Evolutionary conservation across 2,797 vertebrate species (phyloP), one percentile per base, ranked within the genome.

Genomic region (Melopsittacus undulatus): DNA sequence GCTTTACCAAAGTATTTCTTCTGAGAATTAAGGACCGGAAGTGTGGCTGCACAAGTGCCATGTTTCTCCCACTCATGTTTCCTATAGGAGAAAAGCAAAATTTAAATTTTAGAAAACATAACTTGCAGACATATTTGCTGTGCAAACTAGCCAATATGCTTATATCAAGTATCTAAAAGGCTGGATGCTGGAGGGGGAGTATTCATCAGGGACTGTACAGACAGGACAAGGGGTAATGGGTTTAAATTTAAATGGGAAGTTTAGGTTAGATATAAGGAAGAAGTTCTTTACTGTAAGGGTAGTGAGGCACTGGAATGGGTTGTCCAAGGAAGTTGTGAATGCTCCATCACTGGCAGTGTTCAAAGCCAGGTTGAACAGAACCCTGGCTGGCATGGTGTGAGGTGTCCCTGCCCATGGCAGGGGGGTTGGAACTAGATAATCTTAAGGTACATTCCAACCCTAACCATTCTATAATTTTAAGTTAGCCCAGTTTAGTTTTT

Each of bases 31-130:
- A 99, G 97, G 40, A 97, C 49, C 4, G 95, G 95, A 45, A 98
- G 95, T 30, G 97, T 95, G 23, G 99, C 99, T n/a, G 99, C 99
- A 91, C 99, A 99, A 10, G 99, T 99, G 10, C 99, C 99, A 3
- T 99, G 99, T 92, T 99, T 99, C 8, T 96, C 85, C 99, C 99
- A 99, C 88, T 99, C 99, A 19, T 99, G 99, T 48, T 98, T 99
- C 99, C 99, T 99, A 59, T 0, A 46, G 26, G 17, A 70, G 8
- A 56, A 84, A 87, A 92, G 56, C 10, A 86, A 92, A 91, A 85
- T 26, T 8, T 38, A 43, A 42, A 43, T 52, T 87, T 73, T 34
- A 85, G 20, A 85, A 76, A 63, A 83, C 10, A 23, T 29, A 67
- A 46, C 43, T 63, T 90, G 22, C 20, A 92, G n/a, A 70, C 8